Evolutionary conservation across 1,140 invertebrate species (phyloP).

Genomic region (Temnothorax nylanderi): DNA sequence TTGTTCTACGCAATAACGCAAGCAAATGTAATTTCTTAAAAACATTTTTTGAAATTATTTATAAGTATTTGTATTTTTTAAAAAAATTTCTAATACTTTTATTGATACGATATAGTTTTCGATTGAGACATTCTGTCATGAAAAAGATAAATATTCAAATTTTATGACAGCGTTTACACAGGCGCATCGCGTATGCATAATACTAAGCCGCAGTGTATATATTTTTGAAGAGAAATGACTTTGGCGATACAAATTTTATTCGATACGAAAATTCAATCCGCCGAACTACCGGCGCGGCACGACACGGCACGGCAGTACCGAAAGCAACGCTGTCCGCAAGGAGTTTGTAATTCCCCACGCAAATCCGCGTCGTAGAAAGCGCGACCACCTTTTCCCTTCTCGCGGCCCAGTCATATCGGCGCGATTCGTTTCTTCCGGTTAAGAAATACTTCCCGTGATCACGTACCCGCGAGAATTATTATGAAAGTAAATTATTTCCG

Average conservation of each 20-base stretch:
- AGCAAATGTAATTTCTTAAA: background rate
- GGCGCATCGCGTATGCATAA: constrained; percentile 20
- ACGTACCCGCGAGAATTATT: constrained; percentile 73
- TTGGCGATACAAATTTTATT: constrained; percentile 39
- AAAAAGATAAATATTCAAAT: constrained; percentile 42
- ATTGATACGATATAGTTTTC: background rate
- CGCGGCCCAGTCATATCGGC: constrained; percentile 28
- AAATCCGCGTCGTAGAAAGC: constrained; percentile 24
- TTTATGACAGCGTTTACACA: constrained; percentile 23
- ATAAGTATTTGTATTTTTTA: background rate
- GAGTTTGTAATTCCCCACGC: constrained; percentile 21
- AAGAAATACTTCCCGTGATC: constrained; percentile 36
- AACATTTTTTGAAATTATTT: background rate
- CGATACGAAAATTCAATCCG: constrained; percentile 43
- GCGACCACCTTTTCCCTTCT: constrained; percentile 3
- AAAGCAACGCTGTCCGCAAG: background rate
- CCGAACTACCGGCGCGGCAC: background rate
- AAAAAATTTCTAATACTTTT: background rate
- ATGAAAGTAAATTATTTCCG: constrained; percentile 73
- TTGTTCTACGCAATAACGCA: background rate
- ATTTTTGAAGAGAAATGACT: background rate
- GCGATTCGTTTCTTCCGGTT: constrained; percentile 36
- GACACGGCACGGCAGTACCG: background rate
- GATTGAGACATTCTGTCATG: background rate
- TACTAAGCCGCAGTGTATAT: background rate